These are phyloP conservation scores for Oligia fasciuncula DNA, from an alignment of 2,888 invertebrate species.

Conservation along the genomic window DNA sequence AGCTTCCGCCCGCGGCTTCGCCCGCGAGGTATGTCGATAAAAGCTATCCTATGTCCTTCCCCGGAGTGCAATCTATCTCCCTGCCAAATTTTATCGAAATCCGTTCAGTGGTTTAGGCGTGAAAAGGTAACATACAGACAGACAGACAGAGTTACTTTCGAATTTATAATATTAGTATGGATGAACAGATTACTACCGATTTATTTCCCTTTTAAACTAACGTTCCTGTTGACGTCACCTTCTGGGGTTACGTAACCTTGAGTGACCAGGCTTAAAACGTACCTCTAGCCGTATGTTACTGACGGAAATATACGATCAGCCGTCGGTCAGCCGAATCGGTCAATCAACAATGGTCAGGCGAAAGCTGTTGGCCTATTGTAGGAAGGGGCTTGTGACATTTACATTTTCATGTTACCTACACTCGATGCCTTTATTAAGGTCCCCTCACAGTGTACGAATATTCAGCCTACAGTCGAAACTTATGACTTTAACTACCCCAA, in stretches of 20 bases:
- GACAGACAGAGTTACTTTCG: no score
- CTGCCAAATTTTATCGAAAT: no score
- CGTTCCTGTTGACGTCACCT: background rate
- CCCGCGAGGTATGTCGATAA: no score
- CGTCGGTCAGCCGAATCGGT: slow-evolving; percentile 2
- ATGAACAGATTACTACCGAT: background rate
- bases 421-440: background rate
- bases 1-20: no score
- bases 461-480: background rate
- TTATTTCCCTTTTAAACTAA: background rate
- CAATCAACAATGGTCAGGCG: slow-evolving; percentile 24
- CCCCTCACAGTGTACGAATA: background rate
- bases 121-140: no score
- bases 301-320: slow-evolving; percentile 28
- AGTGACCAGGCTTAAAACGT: slow-evolving; percentile 7
- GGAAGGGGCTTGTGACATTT: background rate
- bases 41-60: no score
- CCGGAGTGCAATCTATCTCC: no score
- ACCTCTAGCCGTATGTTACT: slow-evolving; percentile 5
- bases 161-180: no score
- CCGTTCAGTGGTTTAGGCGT: no score
- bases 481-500: background rate
- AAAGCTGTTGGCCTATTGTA: background rate
- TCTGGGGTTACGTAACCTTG: slow-evolving; percentile 3
- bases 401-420: slow-evolving; percentile 3